These are phyloP conservation scores for Cyclopterus lumpus DNA, from an alignment of 2,797 vertebrate genomes.

Conservation along the genomic window DNA sequence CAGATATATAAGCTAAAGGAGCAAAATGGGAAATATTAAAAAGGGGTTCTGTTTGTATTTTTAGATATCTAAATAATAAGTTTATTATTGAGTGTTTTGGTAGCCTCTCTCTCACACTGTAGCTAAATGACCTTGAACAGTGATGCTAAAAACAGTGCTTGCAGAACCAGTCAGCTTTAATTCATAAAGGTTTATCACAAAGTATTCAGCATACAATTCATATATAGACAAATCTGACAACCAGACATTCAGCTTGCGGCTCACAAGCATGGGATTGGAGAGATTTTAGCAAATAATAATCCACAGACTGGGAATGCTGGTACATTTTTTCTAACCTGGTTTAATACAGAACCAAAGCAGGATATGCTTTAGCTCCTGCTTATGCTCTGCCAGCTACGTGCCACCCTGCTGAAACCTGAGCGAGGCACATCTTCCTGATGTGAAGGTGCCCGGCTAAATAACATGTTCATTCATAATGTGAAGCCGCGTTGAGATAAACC, in stretches of 20 bases:
- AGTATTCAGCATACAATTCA: constrained; percentile 4
- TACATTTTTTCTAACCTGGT: constrained; percentile 50
- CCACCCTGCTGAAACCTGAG: constrained; percentile 33
- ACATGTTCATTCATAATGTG: constrained; percentile 64
- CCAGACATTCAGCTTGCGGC: constrained; percentile 12
- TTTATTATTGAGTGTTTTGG: constrained; percentile 17
- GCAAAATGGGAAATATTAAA: constrained; percentile 21
- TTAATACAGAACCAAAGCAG: constrained; percentile 64
- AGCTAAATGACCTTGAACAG: constrained; percentile 20
- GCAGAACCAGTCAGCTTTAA: neutral
- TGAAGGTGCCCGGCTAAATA: constrained; percentile 49
- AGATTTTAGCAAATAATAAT: constrained; percentile 33
- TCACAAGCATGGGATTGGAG: constrained; percentile 1
- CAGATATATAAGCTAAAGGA: constrained; percentile 15
- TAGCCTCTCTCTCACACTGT: constrained; percentile 12
- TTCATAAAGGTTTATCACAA: neutral
- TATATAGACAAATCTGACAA: constrained; percentile 3
- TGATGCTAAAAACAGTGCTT: constrained; percentile 7
- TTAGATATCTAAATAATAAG: constrained; percentile 31
- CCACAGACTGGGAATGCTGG: constrained; percentile 43
- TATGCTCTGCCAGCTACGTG: constrained; percentile 52
- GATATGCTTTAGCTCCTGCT: constrained; percentile 56
- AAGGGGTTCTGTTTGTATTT: constrained; percentile 17
- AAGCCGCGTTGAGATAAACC: constrained; percentile 50
- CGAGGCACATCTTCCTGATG: constrained; percentile 49